Conservation (phyloP, 2,888 invertebrate genomes). For the Drosophila mettleri region DNA sequence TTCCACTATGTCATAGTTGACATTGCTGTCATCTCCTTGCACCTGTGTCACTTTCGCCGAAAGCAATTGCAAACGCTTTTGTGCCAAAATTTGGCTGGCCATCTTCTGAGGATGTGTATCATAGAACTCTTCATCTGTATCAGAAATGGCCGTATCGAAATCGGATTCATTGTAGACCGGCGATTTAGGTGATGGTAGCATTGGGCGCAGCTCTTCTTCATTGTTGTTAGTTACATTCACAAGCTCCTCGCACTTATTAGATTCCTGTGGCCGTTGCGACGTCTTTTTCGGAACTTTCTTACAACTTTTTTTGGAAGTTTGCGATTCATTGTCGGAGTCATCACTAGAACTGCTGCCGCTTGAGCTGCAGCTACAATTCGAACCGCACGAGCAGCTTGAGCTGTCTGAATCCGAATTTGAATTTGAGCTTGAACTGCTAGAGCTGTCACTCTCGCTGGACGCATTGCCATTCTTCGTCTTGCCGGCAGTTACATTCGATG, state of each 20-base stretch:
- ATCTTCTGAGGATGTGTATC: conserved; percentile 92
- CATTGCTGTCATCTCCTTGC: conserved; percentile 85
- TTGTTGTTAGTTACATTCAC: conserved; percentile 83
- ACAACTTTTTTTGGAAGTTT: conserved; percentile 77
- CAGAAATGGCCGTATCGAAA: conserved; percentile 93
- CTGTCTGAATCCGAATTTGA: conserved; percentile 91
- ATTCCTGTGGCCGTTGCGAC: conserved; percentile 30
- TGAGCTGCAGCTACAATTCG: conserved; percentile 93
- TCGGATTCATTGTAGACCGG: conserved; percentile 91
- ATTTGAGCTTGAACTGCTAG: conserved; percentile 91
- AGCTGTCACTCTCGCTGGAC: conserved; percentile 85
- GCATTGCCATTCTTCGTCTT: conserved; percentile 62
- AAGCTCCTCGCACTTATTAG: conserved; percentile 41
- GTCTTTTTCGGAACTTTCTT: conserved; percentile 81
- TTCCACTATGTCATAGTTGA: conserved; percentile 87
- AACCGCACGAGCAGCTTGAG: conserved; percentile 92
- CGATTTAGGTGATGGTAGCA: conserved; percentile 83
- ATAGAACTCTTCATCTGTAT: conserved; percentile 95
- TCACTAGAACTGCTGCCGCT: conserved; percentile 87
- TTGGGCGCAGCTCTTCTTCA: conserved; percentile 47
- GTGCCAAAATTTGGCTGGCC: conserved; percentile 90
- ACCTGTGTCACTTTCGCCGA: conserved; percentile 84
- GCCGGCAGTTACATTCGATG: conserved; percentile 9
- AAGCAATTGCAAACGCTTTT: conserved; percentile 90
- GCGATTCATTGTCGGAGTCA: conserved; percentile 87